These are phyloP conservation scores for Knipowitschia caucasica DNA, from an alignment of 2,797 vertebrate genomes.

Conservation along the genomic window DNA sequence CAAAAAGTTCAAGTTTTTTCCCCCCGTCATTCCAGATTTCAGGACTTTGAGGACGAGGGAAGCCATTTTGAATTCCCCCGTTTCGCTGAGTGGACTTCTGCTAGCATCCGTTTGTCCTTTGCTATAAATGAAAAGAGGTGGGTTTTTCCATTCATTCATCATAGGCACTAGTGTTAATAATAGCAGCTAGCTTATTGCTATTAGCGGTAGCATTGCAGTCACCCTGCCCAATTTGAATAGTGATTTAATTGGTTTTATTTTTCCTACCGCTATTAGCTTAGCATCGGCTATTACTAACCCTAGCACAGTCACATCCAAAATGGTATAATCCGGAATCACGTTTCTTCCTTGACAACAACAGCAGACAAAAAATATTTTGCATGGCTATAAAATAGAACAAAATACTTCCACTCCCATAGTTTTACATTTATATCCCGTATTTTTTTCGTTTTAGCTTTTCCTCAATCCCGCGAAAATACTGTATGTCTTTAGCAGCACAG, in stretches of 20 bases:
- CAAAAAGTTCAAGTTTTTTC: slow-evolving; percentile 42
- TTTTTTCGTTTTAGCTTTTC: slow-evolving; percentile 36
- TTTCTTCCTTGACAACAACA: slow-evolving; percentile 42
- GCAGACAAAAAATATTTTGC: slow-evolving; percentile 46
- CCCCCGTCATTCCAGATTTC: slow-evolving; percentile 46
- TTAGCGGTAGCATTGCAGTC: slow-evolving; percentile 54
- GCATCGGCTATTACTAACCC: slow-evolving; percentile 57
- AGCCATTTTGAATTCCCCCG: slow-evolving; percentile 51
- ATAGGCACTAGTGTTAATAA: slow-evolving; percentile 64
- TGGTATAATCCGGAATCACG: slow-evolving; percentile 31
- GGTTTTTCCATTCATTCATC: slow-evolving; percentile 47
- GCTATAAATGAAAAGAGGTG: slow-evolving; percentile 56
- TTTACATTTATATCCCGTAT: slow-evolving; percentile 30
- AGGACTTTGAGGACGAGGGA: slow-evolving; percentile 43
- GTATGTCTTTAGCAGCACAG: slow-evolving; percentile 42
- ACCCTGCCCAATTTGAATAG: slow-evolving; percentile 4
- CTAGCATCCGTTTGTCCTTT: slow-evolving; percentile 23
- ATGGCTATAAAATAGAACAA: slow-evolving; percentile 69
- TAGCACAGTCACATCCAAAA: not conserved
- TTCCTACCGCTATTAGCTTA: slow-evolving; percentile 61
- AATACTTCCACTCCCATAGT: slow-evolving; percentile 61
- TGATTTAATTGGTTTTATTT: not conserved
- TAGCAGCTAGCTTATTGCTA: slow-evolving; percentile 56
- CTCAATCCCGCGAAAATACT: slow-evolving; percentile 18
- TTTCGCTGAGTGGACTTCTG: slow-evolving; percentile 34